phyloP scores from a whole-genome alignment of 2,888 invertebrate species.

The Ectobius pallidus region DNA sequence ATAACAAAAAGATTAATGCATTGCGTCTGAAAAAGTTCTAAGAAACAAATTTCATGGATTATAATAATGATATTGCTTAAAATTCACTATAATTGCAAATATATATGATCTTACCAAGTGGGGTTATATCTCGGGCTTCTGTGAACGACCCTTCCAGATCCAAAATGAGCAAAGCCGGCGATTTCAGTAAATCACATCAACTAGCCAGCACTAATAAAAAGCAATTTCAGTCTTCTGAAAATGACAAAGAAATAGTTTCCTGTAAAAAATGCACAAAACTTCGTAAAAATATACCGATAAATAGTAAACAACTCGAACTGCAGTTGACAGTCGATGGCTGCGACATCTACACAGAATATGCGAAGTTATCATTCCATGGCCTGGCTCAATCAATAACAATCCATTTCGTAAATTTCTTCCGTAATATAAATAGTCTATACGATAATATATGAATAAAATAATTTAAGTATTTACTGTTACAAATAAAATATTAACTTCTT shows the following conservation, averaged over 20 bases:
- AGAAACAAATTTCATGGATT: no score
- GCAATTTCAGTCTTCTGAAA: neutral
- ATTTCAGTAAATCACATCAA: neutral
- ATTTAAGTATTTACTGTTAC: no score
- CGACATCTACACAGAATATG: slow-evolving; percentile 7
- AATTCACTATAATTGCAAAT: no score
- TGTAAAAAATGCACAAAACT: neutral
- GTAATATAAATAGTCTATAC: no score
- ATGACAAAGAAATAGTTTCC: neutral
- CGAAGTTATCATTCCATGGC: neutral
- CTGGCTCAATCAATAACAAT: slow-evolving; percentile 16
- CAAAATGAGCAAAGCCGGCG: neutral
- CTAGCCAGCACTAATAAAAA: neutral
- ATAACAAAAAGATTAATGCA: no score
- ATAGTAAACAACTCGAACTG: slow-evolving; percentile 23
- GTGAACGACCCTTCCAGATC: neutral
- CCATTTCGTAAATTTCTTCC: neutral
- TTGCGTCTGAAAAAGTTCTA: no score
- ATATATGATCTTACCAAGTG: slow-evolving; percentile 1
- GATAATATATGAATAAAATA: no score
- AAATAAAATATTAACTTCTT: no score
- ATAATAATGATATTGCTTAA: no score
- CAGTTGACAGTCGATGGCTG: slow-evolving; percentile 22
- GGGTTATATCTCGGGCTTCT: slow-evolving; percentile 10
- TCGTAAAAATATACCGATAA: slow-evolving; percentile 8